These are phyloP conservation scores for Lophotis ruficrista DNA, from an alignment of 2,113 vertebrate species.

Conservation along the genomic window DNA sequence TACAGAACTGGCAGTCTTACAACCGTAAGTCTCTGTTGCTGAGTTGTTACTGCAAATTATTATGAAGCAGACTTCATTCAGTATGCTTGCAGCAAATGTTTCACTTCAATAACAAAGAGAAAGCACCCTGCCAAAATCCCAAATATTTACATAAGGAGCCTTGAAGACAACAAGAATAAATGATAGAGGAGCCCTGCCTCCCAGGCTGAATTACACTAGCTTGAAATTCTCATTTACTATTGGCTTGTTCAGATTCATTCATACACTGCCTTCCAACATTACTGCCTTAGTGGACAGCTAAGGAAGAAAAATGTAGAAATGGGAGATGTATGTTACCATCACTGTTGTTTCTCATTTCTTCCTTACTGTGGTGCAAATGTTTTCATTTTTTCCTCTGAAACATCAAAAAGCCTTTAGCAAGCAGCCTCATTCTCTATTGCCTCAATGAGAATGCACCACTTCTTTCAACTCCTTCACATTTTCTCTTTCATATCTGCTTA, in stretches of 20 bases:
- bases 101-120: slow-evolving; percentile 51
- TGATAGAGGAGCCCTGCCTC: slow-evolving; percentile 6
- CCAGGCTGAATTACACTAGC: not conserved
- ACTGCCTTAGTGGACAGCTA: not conserved
- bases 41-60: slow-evolving; percentile 52
- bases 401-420: not conserved
- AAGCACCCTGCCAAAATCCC: slow-evolving; percentile 48
- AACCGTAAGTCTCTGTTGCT: not conserved
- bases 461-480: not conserved
- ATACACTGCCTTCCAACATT: not conserved
- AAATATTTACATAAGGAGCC: slow-evolving; percentile 61
- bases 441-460: not conserved
- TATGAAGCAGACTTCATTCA: slow-evolving; percentile 6
- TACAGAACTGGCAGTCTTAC: slow-evolving; percentile 14
- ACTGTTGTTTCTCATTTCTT: not conserved
- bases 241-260: slow-evolving; percentile 20
- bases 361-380: not conserved
- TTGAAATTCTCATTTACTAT: not conserved
- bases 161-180: slow-evolving; percentile 42
- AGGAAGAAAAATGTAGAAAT: not conserved
- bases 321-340: not conserved
- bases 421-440: not conserved
- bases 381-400: not conserved
- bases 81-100: slow-evolving; percentile 38
- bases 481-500: not conserved